These are phyloP conservation scores for Poeciliopsis prolifica DNA, from an alignment of 2,113 vertebrate genomes.

Conservation along the genomic window DNA sequence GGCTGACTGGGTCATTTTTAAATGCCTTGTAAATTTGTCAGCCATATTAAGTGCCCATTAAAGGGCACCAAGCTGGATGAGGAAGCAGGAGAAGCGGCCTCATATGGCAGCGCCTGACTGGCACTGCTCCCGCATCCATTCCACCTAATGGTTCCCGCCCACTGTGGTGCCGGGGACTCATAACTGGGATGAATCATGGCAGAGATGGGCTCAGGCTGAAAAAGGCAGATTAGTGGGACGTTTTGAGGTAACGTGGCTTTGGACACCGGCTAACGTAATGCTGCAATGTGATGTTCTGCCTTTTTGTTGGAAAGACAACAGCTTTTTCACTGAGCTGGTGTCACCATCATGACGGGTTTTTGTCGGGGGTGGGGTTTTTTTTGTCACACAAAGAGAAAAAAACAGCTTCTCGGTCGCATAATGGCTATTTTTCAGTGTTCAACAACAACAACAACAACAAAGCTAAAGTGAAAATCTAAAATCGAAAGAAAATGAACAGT, in stretches of 20 bases:
- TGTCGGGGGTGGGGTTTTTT: no score
- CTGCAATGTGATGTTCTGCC: slow-evolving; percentile 19
- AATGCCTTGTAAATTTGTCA: slow-evolving; percentile 83
- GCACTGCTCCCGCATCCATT: slow-evolving; percentile 64
- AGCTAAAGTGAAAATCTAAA: no score
- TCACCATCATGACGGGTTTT: background rate
- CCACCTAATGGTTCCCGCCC: slow-evolving; percentile 62
- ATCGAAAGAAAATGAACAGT: no score
- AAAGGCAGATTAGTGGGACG: slow-evolving; percentile 59
- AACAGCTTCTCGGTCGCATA: no score
- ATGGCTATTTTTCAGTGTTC: no score
- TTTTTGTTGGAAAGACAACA: slow-evolving; percentile 12
- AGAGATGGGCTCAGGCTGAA: slow-evolving; percentile 54
- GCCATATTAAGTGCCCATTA: slow-evolving; percentile 80
- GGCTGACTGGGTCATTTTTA: slow-evolving; percentile 80
- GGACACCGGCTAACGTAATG: slow-evolving; percentile 23
- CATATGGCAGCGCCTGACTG: slow-evolving; percentile 59
- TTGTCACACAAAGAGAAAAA: no score
- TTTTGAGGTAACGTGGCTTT: slow-evolving; percentile 49
- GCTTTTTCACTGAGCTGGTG: slow-evolving; percentile 7
- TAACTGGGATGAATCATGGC: slow-evolving; percentile 64
- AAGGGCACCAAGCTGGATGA: slow-evolving; percentile 72
- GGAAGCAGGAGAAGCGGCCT: slow-evolving; percentile 58
- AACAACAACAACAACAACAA: no score
- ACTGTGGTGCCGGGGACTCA: slow-evolving; percentile 56